Evolutionary conservation across 2,113 vertebrate genomes (phyloP).

Genomic region (Ictalurus punctatus): DNA sequence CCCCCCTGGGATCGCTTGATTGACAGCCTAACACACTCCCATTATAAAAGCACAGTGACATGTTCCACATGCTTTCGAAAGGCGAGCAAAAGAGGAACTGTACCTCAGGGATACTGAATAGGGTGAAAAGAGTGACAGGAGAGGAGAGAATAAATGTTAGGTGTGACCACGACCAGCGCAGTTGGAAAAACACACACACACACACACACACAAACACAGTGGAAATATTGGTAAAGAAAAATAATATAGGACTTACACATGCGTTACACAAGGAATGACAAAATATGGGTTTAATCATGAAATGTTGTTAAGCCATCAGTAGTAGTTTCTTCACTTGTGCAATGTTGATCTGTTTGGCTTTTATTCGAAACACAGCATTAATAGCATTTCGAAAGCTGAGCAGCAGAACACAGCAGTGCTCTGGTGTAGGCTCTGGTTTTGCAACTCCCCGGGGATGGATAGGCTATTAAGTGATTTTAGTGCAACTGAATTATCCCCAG

Average conservation of each 20-base stretch:
- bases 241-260: not conserved
- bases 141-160: slow-evolving; percentile 13
- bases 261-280: not conserved
- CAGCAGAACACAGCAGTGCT: slow-evolving; percentile 12
- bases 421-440: slow-evolving; percentile 34
- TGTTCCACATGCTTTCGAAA: slow-evolving; percentile 52
- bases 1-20: slow-evolving; percentile 48
- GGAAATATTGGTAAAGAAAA: not conserved
- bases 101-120: slow-evolving; percentile 43
- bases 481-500: slow-evolving; percentile 37
- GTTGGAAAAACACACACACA: not conserved
- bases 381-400: slow-evolving; percentile 34
- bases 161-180: not conserved
- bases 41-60: slow-evolving; percentile 56
- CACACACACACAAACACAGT: not conserved
- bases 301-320: slow-evolving; percentile 20
- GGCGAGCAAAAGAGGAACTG: slow-evolving; percentile 40
- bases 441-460: slow-evolving; percentile 39
- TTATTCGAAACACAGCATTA: slow-evolving; percentile 33
- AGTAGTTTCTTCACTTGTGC: slow-evolving; percentile 26
- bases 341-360: slow-evolving; percentile 17
- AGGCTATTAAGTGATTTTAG: slow-evolving; percentile 37
- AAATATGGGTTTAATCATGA: not conserved
- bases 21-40: slow-evolving; percentile 55
- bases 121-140: slow-evolving; percentile 1